Base-by-base conservation (phyloP, 2,797 vertebrate genomes). In the Bufotes viridis region DNA sequence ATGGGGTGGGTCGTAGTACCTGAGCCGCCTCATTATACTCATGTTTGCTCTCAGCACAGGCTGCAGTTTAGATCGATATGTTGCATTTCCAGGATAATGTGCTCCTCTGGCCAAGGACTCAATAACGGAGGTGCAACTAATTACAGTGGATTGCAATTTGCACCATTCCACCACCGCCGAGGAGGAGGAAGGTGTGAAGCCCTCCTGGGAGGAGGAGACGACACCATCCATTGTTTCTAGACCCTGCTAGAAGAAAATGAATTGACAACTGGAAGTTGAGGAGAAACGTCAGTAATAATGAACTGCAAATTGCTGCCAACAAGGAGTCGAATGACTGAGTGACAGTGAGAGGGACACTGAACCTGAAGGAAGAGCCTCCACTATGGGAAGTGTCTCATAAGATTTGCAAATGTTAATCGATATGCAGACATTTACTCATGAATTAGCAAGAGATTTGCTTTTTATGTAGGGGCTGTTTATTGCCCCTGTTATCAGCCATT, bases 41-140 rank as follows among this genome's bases (percentile, higher is more conserved):
- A 1, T 12, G 29, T 84, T 60, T n/a, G 53, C 70, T 34, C 42
- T 74, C 69, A 84, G 67, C 67, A 1, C 26, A 20, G 5, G 18
- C 55, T 72, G 24, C 74, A 20, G 14, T 34, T 65, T 17, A 14
- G 55, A 84, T 84, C 82, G 49, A 74, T 84, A 74, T 14, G 17
- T 58, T 84, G 82, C 83, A 63, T 76, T 76, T 84, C 34, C 70
- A 76, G 60, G 53, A 72, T 72, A 24, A 75, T 58, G 20, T 5
- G 18, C 22, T 55, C 72, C 60, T 20, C 67, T 2, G 42, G 82
- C 69, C 82, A 58, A 84, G 57, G 18, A 42, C 20, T 72, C 24
- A 10, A 57, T 11, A 49, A 15, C 55, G 2, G 65, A 69, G 65
- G 81, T 63, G 79, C 61, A 63, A 49, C 57, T 76, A 76, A 84